Conservation (phyloP, 2,797 vertebrate genomes). For the Adrianichthys oophorus region DNA sequence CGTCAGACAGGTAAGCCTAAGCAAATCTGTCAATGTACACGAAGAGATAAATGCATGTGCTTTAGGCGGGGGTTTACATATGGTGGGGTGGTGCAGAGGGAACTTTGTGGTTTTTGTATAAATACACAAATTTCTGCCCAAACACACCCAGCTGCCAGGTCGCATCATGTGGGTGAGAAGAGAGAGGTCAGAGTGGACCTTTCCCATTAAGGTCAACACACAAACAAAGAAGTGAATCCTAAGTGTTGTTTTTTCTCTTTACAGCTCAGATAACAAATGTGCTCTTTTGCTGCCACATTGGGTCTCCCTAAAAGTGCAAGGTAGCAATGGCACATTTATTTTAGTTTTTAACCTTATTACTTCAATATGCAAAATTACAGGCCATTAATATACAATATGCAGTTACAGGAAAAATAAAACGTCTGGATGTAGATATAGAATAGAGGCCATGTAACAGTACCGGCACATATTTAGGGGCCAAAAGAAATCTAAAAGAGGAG, state of each 20-base stretch:
- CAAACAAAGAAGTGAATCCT: conserved; percentile 11
- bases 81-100: conserved; percentile 54
- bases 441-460: no score
- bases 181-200: conserved; percentile 44
- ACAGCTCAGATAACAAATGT: conserved; percentile 19
- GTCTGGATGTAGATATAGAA: no score
- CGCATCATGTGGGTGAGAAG: conserved; percentile 60
- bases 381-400: no score
- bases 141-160: conserved; percentile 72
- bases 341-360: neutral
- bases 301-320: neutral
- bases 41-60: conserved; percentile 26
- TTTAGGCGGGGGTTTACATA: conserved; percentile 41
- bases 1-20: conserved; percentile 39
- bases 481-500: no score
- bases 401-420: no score
- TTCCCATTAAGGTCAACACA: neutral
- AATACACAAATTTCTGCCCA: conserved; percentile 78
- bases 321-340: neutral
- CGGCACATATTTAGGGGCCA: no score
- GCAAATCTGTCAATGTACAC: conserved; percentile 21
- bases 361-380: neutral
- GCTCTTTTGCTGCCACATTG: conserved; percentile 6
- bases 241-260: conserved; percentile 19
- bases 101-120: conserved; percentile 70